Conservation (phyloP, 1,140 invertebrate species). For the Meloidogyne hapla region DNA sequence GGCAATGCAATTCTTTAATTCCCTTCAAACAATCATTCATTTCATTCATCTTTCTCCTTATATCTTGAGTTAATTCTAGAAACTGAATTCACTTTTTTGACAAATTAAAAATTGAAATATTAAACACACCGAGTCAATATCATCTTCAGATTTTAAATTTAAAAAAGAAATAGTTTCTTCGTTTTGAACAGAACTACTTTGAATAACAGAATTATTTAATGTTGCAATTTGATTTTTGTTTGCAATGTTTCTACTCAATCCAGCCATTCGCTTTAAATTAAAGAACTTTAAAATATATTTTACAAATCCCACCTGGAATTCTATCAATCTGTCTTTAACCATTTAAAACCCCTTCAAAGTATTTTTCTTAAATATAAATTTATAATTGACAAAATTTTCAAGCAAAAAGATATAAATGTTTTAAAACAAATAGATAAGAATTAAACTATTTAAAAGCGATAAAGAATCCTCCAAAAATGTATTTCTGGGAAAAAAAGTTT, state of each 20-base stretch:
- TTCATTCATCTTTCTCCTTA: constrained; percentile 30
- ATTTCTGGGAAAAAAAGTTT: not conserved
- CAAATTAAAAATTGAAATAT: constrained; percentile 15
- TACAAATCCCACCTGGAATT: constrained; percentile 47
- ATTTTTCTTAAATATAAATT: constrained; percentile 6
- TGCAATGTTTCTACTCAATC: constrained; percentile 22
- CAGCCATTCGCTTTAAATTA: constrained; percentile 15
- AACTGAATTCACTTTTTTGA: constrained; percentile 36
- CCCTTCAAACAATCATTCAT: constrained; percentile 24
- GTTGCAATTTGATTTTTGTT: constrained; percentile 4
- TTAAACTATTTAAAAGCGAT: not conserved
- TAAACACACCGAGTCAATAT: constrained; percentile 23
- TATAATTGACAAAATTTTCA: constrained; percentile 6
- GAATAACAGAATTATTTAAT: not conserved
- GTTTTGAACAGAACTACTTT: not conserved
- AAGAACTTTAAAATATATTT: not conserved
- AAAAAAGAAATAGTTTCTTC: constrained; percentile 13
- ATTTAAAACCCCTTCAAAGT: constrained; percentile 12
- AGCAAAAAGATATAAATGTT: constrained; percentile 13
- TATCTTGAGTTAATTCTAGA: constrained; percentile 29
- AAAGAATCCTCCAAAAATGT: not conserved
- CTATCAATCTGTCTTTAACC: constrained; percentile 40
- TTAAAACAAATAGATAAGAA: not conserved
- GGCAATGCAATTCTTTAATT: constrained; percentile 37
- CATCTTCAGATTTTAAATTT: constrained; percentile 14